Conservation (phyloP, 2,113 vertebrate genomes). For the Malaclemys terrapin region DNA sequence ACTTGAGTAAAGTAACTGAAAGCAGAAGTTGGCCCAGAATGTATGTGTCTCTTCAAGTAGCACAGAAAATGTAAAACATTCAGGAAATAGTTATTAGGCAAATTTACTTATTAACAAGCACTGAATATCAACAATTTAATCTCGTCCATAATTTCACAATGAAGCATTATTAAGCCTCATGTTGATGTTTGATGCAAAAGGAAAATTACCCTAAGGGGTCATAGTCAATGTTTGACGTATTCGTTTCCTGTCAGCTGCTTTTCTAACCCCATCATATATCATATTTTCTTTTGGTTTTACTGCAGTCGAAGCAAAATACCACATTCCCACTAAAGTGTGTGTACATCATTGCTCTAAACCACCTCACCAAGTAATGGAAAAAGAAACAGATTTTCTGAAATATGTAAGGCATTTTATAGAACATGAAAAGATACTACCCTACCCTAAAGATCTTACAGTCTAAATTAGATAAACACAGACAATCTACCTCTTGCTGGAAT, state of each 20-base stretch:
- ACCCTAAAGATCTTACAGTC: background rate
- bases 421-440: background rate
- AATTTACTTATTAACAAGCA: background rate
- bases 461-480: background rate
- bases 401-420: background rate
- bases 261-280: background rate
- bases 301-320: background rate
- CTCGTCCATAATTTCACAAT: background rate
- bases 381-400: background rate
- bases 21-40: background rate
- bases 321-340: background rate
- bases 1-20: background rate
- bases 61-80: background rate
- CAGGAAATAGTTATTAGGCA: background rate
- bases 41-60: background rate
- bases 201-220: background rate
- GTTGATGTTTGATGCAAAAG: background rate
- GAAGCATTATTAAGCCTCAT: background rate
- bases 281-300: background rate
- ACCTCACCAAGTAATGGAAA: background rate
- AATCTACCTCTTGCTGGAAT: background rate
- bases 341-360: background rate
- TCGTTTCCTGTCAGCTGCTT: background rate
- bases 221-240: background rate
- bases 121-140: background rate